phyloP scores from a whole-genome alignment of 2,888 invertebrate species.

The Philopedon plagiatum region DNA sequence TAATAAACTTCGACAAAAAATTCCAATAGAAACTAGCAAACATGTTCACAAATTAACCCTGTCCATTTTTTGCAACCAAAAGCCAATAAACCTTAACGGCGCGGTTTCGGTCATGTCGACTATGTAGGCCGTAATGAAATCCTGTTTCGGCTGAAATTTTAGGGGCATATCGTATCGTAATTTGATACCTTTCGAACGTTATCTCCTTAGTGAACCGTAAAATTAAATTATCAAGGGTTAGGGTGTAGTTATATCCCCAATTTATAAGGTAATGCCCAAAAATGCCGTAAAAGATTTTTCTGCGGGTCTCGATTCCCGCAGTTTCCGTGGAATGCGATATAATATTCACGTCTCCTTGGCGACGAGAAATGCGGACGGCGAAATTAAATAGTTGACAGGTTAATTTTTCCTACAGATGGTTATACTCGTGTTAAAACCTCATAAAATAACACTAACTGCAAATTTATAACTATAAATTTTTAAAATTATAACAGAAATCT shows the following conservation, averaged over 20 bases:
- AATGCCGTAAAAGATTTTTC: conserved; percentile 32
- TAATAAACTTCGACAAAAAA: conserved; percentile 6
- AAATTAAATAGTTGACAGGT: neutral
- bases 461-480: neutral
- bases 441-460: too few relatives aligned
- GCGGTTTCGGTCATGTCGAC: conserved; percentile 18
- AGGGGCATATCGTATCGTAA: conserved; percentile 44
- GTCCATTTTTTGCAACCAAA: conserved; percentile 30
- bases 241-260: conserved; percentile 32
- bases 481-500: too few relatives aligned
- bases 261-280: conserved; percentile 36
- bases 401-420: too few relatives aligned
- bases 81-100: conserved; percentile 32
- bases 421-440: too few relatives aligned
- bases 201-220: conserved; percentile 44
- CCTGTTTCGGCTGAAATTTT: conserved; percentile 31
- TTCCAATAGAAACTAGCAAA: conserved; percentile 21
- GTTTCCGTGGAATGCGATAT: conserved; percentile 1
- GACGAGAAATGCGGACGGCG: neutral
- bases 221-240: conserved; percentile 40
- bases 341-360: neutral
- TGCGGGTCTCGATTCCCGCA: conserved; percentile 12
- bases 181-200: conserved; percentile 45
- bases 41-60: conserved; percentile 28
- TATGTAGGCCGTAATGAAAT: conserved; percentile 41